phyloP scores from a whole-genome alignment of 64 coral and sea anemone genomes.

The Pocillopora damicornis region DNA sequence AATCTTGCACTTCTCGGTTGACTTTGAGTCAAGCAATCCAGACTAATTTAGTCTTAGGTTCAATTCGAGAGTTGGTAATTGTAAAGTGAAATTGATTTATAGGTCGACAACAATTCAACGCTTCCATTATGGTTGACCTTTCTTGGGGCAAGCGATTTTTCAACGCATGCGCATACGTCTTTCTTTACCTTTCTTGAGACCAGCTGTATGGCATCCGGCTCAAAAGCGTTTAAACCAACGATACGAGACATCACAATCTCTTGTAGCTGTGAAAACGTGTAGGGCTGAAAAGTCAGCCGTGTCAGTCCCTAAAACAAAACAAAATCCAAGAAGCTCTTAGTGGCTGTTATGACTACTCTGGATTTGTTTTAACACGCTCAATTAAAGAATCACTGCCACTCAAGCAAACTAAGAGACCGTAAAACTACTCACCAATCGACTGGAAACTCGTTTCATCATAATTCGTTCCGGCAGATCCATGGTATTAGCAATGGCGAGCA shows the following conservation, averaged over 20 bases:
- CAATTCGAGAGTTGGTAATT: too few relatives aligned
- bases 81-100: background rate
- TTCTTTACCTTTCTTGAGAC: constrained; percentile 89
- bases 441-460: constrained; percentile 97
- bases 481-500: constrained; percentile 91
- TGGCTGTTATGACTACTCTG: too few relatives aligned
- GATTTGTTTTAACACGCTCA: too few relatives aligned
- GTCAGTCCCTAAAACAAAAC: constrained; percentile 76
- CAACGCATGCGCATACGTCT: background rate
- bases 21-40: too few relatives aligned
- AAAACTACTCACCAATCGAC: constrained; percentile 68
- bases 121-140: too few relatives aligned
- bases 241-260: constrained; percentile 91
- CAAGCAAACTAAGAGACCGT: background rate
- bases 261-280: constrained; percentile 89
- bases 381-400: too few relatives aligned
- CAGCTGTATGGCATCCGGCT: constrained; percentile 84
- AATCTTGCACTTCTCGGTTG: too few relatives aligned
- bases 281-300: constrained; percentile 89
- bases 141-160: background rate
- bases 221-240: constrained; percentile 70
- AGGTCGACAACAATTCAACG: too few relatives aligned
- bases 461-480: constrained; percentile 98
- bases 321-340: too few relatives aligned
- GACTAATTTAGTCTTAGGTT: too few relatives aligned